Evolutionary conservation across 1,140 invertebrate genomes (phyloP).

Genomic region (Drepana arcuata): DNA sequence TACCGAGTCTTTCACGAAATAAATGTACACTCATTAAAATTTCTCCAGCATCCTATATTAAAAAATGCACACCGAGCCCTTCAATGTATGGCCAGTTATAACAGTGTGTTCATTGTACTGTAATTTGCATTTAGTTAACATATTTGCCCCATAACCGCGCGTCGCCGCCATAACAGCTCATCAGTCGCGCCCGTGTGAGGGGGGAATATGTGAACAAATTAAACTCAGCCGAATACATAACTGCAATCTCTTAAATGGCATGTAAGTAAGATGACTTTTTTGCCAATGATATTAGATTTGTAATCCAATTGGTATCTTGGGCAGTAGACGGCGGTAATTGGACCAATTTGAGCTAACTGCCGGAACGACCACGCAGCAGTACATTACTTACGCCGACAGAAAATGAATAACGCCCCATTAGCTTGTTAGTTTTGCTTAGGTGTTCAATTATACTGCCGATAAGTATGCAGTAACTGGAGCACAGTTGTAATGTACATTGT

Average conservation of each 20-base stretch:
- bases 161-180: constrained; percentile 31
- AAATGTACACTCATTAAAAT: no score
- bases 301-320: constrained; percentile 27
- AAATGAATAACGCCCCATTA: no score
- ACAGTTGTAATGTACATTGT: no score
- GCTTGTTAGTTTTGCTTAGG: no score
- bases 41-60: no score
- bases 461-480: no score
- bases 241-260: constrained; percentile 1
- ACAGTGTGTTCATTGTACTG: constrained; percentile 19
- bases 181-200: constrained; percentile 12
- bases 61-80: no score
- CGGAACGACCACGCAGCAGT: constrained; percentile 11
- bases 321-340: constrained; percentile 23
- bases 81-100: no score
- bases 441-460: no score
- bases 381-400: constrained; percentile 11
- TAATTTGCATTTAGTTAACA: constrained; percentile 56
- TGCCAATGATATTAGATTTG: constrained; percentile 15
- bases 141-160: constrained; percentile 50
- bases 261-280: constrained; percentile 4
- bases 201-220: constrained; percentile 3
- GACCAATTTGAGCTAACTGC: constrained; percentile 27
- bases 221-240: no score
- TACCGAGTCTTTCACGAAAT: no score